Percentiles rank a stretch among this genome's conserved stretches.
Conservation (phyloP, 2,888 invertebrate genomes). For the Apoda limacodes region DNA sequence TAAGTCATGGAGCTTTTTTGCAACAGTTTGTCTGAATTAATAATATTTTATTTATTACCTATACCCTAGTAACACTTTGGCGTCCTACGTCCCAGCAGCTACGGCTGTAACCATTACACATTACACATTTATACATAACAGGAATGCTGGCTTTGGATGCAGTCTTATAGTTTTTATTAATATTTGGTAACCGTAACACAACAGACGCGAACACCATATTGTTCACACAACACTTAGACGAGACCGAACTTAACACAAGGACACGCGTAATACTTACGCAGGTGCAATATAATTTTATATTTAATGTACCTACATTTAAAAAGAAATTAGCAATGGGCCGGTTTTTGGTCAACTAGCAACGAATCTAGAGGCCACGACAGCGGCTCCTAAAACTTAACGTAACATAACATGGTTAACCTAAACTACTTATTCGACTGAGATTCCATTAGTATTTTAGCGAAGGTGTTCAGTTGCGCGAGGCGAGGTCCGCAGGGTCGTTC, state of each 20-base stretch:
- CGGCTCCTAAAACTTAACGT: slow-evolving; percentile 3
- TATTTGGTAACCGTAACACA: too few species aligned
- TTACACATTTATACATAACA: too few species aligned
- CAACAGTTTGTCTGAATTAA: too few species aligned
- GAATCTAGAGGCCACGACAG: slow-evolving; percentile 18
- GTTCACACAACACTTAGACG: too few species aligned
- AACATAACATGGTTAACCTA: neutral
- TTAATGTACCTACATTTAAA: neutral
- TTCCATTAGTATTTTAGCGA: slow-evolving; percentile 25
- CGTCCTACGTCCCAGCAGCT: slow-evolving; percentile 26
- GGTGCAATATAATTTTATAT: slow-evolving; percentile 6
- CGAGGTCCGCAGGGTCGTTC: too few species aligned
- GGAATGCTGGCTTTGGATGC: slow-evolving; percentile 36
- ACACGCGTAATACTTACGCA: slow-evolving; percentile 8
- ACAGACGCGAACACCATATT: too few species aligned
- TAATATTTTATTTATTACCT: slow-evolving; percentile 5
- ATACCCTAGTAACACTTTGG: slow-evolving; percentile 1
- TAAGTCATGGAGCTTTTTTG: slow-evolving; percentile 64
- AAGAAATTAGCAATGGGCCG: slow-evolving; percentile 2
- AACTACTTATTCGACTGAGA: slow-evolving; percentile 52
- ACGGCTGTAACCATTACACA: too few species aligned
- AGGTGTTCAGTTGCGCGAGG: slow-evolving; percentile 5
- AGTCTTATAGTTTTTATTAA: slow-evolving; percentile 40
- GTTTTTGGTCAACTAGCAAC: slow-evolving; percentile 43
- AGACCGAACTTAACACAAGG: slow-evolving; percentile 13